Base-by-base conservation (phyloP, 1,140 invertebrate species). In the Carposina sasakii region DNA sequence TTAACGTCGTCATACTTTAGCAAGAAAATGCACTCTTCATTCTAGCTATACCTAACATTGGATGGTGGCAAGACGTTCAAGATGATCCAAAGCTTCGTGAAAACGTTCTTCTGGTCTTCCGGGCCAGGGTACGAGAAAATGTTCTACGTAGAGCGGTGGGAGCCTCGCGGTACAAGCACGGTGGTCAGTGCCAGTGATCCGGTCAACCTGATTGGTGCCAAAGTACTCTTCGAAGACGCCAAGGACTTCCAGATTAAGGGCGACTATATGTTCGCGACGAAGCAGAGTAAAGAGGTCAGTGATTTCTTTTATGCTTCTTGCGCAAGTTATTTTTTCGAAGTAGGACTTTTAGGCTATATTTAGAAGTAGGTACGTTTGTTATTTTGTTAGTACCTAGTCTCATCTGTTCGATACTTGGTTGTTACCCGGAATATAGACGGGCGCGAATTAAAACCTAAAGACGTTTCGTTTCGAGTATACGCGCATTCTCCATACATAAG, bases 221-320 rank as follows among this genome's bases (percentile, higher is more conserved):
- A 81, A 20, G 76, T 88, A 6, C 75, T 94, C 20, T 90, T 94
- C 22, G 81, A 85, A 0, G 88, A 91, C 54, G 90, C 95, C 4
- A 89, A 92, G 65, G 92, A 96, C 62, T 95, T 97, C 77, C 91
- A 93, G 70, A 87, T 95, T 2, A 91, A 89, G 67, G 93, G 90
- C 5, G 92, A 95, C 53, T 96, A 92, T 68, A 91, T 96, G 89
- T 96, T 97, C 85, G 94, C 91, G 0, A 93, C 91, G 0, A 91
- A 86, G 60, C 88, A 88, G 56, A 70, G 72, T 36, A 79, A 81
- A 54, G 76, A 85, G 61, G 86, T 87, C 52, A 77, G 78, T 72
- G 19, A 20, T 49, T 39, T 17, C 24, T 28, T 33, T 28, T n/a
- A n/a, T n/a, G n/a, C n/a, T n/a, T n/a, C n/a, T n/a, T n/a, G n/a